Evolutionary conservation across 2,113 vertebrate species (phyloP), one percentile per base, ranked within the genome.

Genomic region (Genyomyrus donnyi): DNA sequence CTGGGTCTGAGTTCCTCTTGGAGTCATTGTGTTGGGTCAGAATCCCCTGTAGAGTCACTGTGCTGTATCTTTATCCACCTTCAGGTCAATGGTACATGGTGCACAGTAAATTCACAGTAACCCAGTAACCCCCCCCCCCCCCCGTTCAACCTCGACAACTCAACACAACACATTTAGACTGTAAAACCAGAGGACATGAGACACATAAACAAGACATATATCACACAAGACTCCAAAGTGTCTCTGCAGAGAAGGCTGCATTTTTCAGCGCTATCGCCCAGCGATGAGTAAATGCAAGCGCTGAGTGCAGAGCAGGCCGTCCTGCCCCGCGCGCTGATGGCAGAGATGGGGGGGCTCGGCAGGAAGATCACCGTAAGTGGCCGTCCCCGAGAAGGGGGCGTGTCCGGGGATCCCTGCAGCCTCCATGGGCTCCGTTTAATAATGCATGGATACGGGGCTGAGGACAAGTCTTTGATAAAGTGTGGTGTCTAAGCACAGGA

Each of bases 401-500:
- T 39, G 85, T 7, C 53, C 50, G 7, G n/a, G 52, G 15, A 46
- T 52, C 92, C 92, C 90, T 91, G 90, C 90, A 77, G 91, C 53
- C 42, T 86, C 90, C 91, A 93, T 93, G 90, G 94, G 92, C 89
- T 92, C 93, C 94, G 94, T 95, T 96, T 93, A 96, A 96, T 96
- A 96, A 96, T 96, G 95, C 95, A 96, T 95, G 93, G 94, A 94
- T 94, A 90, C 91, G 46, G 92, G 49, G 95, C 93, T 93, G 93
- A 94, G 94, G 94, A 95, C 93, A 91, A 93, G 93, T 90, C 94
- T 93, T 95, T 96, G 95, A 96, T 96, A 96, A 95, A 96, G 94
- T 95, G 94, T 93, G 95, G 94, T 93, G 93, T 92, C 91, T 90
- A 90, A 91, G 93, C 93, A 94, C 93, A 94, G 95, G 95, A 94